Conservation (phyloP, 2,888 invertebrate genomes). For the Norana najaformis region DNA sequence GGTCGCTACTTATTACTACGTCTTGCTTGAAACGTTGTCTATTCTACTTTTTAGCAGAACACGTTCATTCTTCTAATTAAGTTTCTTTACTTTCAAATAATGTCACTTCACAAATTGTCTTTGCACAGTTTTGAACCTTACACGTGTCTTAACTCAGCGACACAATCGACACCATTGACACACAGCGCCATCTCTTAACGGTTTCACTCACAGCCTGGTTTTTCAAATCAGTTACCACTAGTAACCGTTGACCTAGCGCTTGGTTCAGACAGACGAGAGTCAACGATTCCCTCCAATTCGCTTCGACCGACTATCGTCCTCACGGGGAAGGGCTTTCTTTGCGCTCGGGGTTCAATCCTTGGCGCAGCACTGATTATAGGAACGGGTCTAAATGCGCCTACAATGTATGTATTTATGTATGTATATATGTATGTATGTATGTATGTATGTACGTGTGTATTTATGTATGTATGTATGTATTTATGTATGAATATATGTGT, state of each 20-base stretch:
- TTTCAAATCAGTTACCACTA: neutral
- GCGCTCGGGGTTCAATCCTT: too few relatives aligned
- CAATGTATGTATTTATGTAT: neutral
- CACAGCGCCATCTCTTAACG: neutral
- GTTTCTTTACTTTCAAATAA: too few relatives aligned
- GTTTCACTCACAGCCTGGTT: neutral
- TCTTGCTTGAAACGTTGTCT: neutral
- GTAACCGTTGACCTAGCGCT: too few relatives aligned
- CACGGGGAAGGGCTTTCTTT: neutral
- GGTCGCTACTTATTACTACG: neutral
- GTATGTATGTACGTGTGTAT: too few relatives aligned
- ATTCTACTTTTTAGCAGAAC: too few relatives aligned
- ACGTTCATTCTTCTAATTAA: too few relatives aligned
- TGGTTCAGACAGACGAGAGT: neutral
- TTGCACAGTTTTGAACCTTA: too few relatives aligned
- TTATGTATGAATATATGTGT: too few relatives aligned
- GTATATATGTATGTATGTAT: neutral
- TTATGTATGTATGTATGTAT: too few relatives aligned
- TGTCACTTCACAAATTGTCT: neutral
- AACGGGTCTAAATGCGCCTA: neutral
- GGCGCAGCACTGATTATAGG: neutral
- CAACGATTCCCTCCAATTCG: too few relatives aligned
- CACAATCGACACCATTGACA: neutral
- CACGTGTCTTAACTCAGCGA: too few relatives aligned
- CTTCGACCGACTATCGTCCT: neutral